Base-by-base conservation (phyloP, 1,140 invertebrate genomes). In the Drosophila melanica region DNA sequence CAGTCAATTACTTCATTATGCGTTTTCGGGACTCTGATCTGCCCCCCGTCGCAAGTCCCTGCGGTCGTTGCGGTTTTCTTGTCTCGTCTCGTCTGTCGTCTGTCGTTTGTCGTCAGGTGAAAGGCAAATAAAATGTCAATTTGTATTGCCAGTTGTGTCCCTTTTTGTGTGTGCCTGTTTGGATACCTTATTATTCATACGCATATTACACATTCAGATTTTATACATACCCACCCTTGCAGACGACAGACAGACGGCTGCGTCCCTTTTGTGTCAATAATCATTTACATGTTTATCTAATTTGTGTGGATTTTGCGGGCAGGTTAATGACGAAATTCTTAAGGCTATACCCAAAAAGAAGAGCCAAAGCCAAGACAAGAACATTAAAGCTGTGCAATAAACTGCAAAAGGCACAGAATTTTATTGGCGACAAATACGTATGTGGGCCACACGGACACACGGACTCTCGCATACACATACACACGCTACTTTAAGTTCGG, bases 101-200 rank as follows among this genome's bases (percentile, higher is more conserved):
- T 68, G 64, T 67, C 47, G 51, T 63, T 75, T 81, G 82, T 67
- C 81, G 78, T 81, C 82, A 86, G 82, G 82, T 86, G 84, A 86
- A 86, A 86, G 82, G 82, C 82, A 86, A 86, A 86, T 87, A 86
- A 86, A 86, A 86, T 78, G 82, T 86, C 82, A 86, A 86, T 86
- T 87, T 86, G 76, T 87, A 70, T 87, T 81, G 78, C 60, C 82
- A 76, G 75, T 82, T 82, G 79, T 74, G 82, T 82, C 76, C 82
- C 77, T 70, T 82, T 84, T 77, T 69, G 30, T 60, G 63, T 48
- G 42, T 37, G 50, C 27, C 53, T 70, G 35, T 63, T 63, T 42
- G 53, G 30, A 6, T 63, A 59, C 44, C 82, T 68, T 82, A 79
- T 87, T 82, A 86, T 86, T 86, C 82, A 86, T 86, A 85, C 85